These are phyloP conservation scores for Linepithema humile DNA, from an alignment of 1,140 invertebrate genomes.

Conservation along the genomic window DNA sequence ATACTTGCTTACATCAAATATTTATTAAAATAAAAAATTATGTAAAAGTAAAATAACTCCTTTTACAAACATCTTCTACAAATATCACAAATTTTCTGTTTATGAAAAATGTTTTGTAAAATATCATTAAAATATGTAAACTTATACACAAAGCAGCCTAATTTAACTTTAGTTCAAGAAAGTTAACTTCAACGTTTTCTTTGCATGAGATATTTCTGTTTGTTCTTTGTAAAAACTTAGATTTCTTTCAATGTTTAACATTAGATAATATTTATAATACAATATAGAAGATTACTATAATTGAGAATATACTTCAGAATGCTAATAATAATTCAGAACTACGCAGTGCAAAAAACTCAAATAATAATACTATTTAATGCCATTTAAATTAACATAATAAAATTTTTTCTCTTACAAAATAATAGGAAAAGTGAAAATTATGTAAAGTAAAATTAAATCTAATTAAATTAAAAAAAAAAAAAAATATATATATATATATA, in stretches of 20 bases:
- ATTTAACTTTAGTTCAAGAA: too few relatives aligned
- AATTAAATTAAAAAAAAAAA: too few relatives aligned
- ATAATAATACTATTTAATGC: constrained; percentile 1
- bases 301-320: neutral
- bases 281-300: neutral
- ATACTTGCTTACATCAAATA: constrained; percentile 11
- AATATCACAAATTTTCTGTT: neutral
- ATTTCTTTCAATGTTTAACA: neutral
- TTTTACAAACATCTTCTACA: too few relatives aligned
- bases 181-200: neutral
- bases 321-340: neutral
- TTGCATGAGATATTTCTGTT: neutral
- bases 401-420: neutral
- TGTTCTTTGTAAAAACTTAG: neutral
- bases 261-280: neutral
- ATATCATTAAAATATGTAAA: neutral
- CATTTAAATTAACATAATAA: neutral
- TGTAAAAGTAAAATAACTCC: neutral
- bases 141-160: neutral
- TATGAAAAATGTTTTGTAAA: neutral
- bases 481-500: too few relatives aligned
- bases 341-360: neutral
- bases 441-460: too few relatives aligned
- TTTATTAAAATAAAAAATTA: constrained; percentile 6
- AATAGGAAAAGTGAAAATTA: too few relatives aligned